Evolutionary conservation across 1,140 invertebrate species (phyloP), one percentile per base, ranked within the genome.

Genomic region (Wasmannia auropunctata): DNA sequence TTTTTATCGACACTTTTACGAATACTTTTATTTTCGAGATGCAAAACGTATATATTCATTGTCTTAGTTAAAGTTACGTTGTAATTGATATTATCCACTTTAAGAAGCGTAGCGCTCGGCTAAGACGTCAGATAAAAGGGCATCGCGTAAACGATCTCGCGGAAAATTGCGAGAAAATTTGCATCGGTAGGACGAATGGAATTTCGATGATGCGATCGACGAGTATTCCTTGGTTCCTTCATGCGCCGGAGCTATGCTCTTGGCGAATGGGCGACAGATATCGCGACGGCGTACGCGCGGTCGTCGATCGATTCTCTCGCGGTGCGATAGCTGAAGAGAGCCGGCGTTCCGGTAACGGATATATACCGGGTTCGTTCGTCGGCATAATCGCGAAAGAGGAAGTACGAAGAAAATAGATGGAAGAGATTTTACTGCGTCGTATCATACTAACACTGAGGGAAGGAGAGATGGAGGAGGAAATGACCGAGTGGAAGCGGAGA

Each of bases 391-490:
- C 56, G 40, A 76, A 60, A 84, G 43, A 60, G 72, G 70, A 63
- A 76, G 46, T 28, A 49, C 56, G 28, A 65, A 31, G 72, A 77
- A 77, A 79, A 85, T 79, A 51, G 60, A 79, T 79, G 60, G 60
- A 67, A 79, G 60, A 85, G 74, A 67, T 79, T 85, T 85, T 85
- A 85, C 77, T 85, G 74, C 49, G 37, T n/a, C 83, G 40, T 85
- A 77, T 85, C 28, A 56, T 56, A 63, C 70, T 62, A 63, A 63
- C 58, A 22, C 14, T 7, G 14, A 16, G 56, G 40, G 51, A 46
- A 40, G 10, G 72, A 62, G 62, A 69, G 49, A 22, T 10, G n/a
- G n/a, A 65, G 62, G 34, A 63, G 31, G 31, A 80, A 54, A 80
- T 54, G 63, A 51, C 25, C 16, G 65, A 43, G 25, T 28, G 5